Conservation (phyloP, 2,888 invertebrate genomes). For the Torymus auratus region DNA sequence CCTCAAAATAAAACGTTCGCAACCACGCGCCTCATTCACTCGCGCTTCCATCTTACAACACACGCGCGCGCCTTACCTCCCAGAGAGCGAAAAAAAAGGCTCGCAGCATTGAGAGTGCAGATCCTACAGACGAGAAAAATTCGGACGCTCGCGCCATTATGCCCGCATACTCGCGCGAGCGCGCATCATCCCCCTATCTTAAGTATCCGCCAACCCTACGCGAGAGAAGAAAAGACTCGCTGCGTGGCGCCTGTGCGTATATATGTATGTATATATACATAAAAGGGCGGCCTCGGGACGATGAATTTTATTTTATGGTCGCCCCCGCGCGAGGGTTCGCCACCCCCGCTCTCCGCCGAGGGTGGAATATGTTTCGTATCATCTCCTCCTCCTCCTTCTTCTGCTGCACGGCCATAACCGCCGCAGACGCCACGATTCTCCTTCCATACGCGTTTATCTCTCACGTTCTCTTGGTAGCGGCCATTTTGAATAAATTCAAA, state of each 20-base stretch:
- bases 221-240: neutral
- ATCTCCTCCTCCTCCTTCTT: constrained; percentile 61
- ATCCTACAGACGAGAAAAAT: constrained; percentile 13
- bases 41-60: neutral
- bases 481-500: constrained; percentile 76
- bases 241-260: neutral
- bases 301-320: constrained; percentile 77
- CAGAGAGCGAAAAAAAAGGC: too few species aligned
- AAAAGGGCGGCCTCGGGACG: constrained; percentile 66
- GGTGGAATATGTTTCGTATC: constrained; percentile 77
- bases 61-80: too few species aligned
- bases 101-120: neutral
- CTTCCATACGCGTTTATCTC: constrained; percentile 17
- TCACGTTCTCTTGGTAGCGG: constrained; percentile 56
- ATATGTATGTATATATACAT: constrained; percentile 20
- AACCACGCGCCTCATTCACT: constrained; percentile 12
- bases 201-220: constrained; percentile 17
- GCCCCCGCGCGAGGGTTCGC: constrained; percentile 56
- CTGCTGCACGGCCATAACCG: constrained; percentile 62
- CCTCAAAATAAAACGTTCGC: constrained; percentile 18
- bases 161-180: neutral
- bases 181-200: constrained; percentile 51
- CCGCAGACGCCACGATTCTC: constrained; percentile 62
- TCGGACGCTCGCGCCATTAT: neutral
- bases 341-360: constrained; percentile 54